These are phyloP conservation scores for Vanessa tameamea DNA, from an alignment of 1,140 invertebrate genomes.

Conservation along the genomic window DNA sequence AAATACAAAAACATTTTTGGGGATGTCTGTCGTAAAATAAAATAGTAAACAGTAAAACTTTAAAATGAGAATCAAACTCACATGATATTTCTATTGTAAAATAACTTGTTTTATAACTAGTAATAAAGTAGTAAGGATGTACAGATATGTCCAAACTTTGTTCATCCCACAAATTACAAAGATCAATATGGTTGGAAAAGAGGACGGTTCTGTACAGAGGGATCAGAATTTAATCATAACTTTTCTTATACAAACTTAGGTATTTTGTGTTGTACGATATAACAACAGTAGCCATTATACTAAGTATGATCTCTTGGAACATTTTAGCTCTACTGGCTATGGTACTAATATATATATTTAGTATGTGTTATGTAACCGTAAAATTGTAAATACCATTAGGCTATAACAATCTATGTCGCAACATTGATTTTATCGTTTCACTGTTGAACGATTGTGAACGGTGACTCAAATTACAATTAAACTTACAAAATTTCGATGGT, in stretches of 20 bases:
- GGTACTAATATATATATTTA: too few species aligned
- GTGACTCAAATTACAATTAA: too few species aligned
- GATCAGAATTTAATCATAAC: conserved; percentile 25
- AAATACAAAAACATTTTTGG: background rate
- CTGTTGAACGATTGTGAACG: too few species aligned
- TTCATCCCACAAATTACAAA: conserved; percentile 7
- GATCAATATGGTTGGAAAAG: conserved; percentile 8
- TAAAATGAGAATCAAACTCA: too few species aligned
- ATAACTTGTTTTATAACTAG: background rate
- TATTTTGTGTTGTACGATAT: conserved; percentile 1
- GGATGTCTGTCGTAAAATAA: too few species aligned
- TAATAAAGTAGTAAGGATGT: conserved; percentile 3
- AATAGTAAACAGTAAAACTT: too few species aligned
- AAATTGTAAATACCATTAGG: too few species aligned
- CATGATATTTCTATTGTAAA: too few species aligned
- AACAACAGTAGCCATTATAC: background rate
- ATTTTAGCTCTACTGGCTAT: background rate
- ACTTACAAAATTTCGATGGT: too few species aligned
- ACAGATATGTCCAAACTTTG: background rate
- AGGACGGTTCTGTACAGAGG: conserved; percentile 6
- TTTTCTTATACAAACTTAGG: conserved; percentile 19
- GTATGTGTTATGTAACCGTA: too few species aligned
- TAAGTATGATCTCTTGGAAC: background rate
- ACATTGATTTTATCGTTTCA: too few species aligned
- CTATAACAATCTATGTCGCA: too few species aligned